These are phyloP conservation scores for Rhinella marina DNA, from an alignment of 2,797 vertebrate genomes.

Conservation along the genomic window DNA sequence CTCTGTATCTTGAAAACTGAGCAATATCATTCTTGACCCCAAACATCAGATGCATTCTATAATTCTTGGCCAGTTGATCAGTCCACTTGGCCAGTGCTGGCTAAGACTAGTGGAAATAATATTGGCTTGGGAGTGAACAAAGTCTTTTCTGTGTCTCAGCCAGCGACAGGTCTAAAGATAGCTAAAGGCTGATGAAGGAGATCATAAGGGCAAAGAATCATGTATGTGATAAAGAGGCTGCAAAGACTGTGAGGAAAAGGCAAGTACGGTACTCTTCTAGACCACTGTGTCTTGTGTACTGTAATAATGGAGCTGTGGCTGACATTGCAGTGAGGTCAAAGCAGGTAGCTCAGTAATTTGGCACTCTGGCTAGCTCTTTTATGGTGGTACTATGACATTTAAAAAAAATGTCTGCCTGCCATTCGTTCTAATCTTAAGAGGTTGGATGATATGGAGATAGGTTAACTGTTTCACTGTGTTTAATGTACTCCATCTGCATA, in stretches of 20 bases:
- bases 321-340: too few species aligned
- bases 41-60: not conserved
- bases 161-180: not conserved
- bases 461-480: too few species aligned
- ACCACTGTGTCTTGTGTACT: too few species aligned
- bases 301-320: too few species aligned
- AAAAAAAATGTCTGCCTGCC: too few species aligned
- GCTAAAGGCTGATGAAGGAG: not conserved
- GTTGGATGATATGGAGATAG: too few species aligned
- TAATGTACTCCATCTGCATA: too few species aligned
- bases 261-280: not conserved
- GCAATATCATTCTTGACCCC: not conserved
- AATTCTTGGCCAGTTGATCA: not conserved
- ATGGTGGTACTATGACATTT: too few species aligned
- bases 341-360: too few species aligned
- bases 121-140: not conserved
- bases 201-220: not conserved
- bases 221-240: not conserved
- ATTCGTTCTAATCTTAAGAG: too few species aligned
- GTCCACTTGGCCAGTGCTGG: not conserved
- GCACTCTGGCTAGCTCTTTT: too few species aligned
- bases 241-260: not conserved
- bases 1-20: not conserved
- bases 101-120: not conserved
- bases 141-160: not conserved